Conservation (phyloP, 2,797 vertebrate genomes). For the Coranthus polyacanthus region DNA sequence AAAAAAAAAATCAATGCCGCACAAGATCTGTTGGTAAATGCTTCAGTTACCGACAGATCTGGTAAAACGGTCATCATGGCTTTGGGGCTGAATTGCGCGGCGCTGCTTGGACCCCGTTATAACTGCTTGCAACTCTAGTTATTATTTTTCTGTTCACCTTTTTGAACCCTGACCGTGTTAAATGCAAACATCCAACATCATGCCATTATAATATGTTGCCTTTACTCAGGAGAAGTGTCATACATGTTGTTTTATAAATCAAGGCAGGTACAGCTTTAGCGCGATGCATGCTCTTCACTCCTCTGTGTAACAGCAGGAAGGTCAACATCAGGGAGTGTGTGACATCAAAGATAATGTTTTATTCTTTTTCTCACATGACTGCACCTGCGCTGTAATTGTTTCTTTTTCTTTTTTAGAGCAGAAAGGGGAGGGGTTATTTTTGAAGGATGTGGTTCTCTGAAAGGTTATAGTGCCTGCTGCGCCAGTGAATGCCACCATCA, state of each 20-base stretch:
- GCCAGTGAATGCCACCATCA: constrained; percentile 55
- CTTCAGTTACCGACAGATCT: no score
- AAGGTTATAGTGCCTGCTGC: constrained; percentile 58
- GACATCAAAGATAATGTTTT: constrained; percentile 12
- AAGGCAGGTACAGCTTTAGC: background rate
- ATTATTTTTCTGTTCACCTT: no score
- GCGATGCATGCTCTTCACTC: background rate
- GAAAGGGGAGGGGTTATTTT: background rate
- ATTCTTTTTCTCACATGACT: constrained; percentile 4
- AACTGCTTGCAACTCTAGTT: no score
- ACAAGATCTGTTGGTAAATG: no score
- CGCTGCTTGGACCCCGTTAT: no score
- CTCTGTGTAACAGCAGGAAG: constrained; percentile 40
- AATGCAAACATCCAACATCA: no score
- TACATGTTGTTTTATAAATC: background rate
- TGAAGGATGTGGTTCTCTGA: constrained; percentile 56
- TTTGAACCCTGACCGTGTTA: no score
- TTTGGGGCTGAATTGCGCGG: no score
- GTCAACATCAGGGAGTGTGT: constrained; percentile 37
- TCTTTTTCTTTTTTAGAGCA: constrained; percentile 4
- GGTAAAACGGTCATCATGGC: no score
- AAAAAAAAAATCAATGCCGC: no score
- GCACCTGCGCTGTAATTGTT: constrained; percentile 52
- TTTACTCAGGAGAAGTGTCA: background rate
- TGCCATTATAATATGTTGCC: no score